Evolutionary conservation across 2,113 vertebrate species (phyloP).

Genomic region (Eolophus roseicapilla): DNA sequence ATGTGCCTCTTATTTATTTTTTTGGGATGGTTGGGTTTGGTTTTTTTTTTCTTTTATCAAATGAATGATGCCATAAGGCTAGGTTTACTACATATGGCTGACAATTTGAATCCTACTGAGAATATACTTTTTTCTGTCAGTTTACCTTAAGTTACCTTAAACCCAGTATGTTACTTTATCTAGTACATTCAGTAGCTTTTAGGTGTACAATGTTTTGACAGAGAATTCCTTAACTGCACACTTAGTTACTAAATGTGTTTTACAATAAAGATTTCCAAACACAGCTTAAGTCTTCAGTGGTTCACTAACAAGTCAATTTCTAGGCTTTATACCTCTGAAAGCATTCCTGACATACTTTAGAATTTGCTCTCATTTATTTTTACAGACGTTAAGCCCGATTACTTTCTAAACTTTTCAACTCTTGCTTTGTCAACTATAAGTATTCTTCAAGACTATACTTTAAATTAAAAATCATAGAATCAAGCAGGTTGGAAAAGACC

Average conservation of each 20-base stretch:
- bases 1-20: not conserved
- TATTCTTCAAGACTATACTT: not conserved
- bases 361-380: not conserved
- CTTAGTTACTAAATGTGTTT: not conserved
- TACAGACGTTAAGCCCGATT: not conserved
- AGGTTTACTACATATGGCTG: not conserved
- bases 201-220: not conserved
- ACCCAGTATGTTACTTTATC: not conserved
- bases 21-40: not conserved
- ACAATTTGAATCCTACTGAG: not conserved
- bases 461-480: not conserved
- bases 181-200: not conserved
- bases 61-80: not conserved
- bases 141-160: not conserved
- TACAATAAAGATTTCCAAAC: not conserved
- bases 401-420: not conserved
- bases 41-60: not conserved
- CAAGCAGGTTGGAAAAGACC: not conserved
- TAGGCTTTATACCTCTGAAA: not conserved
- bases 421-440: not conserved
- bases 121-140: not conserved
- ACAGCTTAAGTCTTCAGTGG: not conserved
- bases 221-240: not conserved
- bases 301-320: not conserved
- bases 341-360: not conserved